Evolutionary conservation across 92 coral and sea anemone genomes (phyloP).

Genomic region (Epizoanthus ramosus): DNA sequence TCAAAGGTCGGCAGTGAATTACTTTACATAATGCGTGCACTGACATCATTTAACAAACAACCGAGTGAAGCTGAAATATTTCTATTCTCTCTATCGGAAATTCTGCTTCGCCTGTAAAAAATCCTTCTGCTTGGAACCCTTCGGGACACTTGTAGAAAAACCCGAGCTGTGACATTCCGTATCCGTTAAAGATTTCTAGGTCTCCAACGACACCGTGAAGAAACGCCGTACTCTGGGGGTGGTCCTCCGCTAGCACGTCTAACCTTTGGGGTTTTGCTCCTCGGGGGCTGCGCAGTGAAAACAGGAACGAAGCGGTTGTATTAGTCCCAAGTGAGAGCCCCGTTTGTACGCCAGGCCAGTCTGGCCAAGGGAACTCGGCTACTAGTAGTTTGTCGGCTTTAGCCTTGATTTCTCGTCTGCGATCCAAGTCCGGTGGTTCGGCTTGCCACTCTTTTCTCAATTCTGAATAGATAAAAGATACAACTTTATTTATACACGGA

Average conservation of each 20-base stretch:
- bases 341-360: conserved; percentile 34
- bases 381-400: conserved; percentile 26
- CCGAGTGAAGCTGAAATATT: conserved; percentile 32
- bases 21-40: too few relatives aligned
- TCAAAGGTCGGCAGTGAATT: too few relatives aligned
- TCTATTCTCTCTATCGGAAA: conserved; percentile 34
- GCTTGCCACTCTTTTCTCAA: conserved; percentile 25
- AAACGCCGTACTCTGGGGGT: conserved; percentile 28
- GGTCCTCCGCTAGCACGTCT: conserved; percentile 37
- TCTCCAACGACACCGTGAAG: conserved; percentile 38
- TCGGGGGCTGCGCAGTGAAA: conserved; percentile 35
- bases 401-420: conserved; percentile 33
- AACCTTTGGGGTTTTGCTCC: conserved; percentile 38
- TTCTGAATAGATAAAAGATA: too few relatives aligned
- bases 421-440: conserved; percentile 14
- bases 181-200: conserved; percentile 38
- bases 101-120: conserved; percentile 24
- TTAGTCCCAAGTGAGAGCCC: conserved; percentile 28
- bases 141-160: conserved; percentile 40
- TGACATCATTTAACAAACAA: not conserved
- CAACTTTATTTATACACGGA: too few relatives aligned
- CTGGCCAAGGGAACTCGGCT: conserved; percentile 38
- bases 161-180: conserved; percentile 28
- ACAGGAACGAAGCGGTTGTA: conserved; percentile 30
- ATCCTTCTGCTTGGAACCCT: conserved; percentile 7